Conservation (phyloP, 2,888 invertebrate genomes). For the Horisme vitalbata region DNA sequence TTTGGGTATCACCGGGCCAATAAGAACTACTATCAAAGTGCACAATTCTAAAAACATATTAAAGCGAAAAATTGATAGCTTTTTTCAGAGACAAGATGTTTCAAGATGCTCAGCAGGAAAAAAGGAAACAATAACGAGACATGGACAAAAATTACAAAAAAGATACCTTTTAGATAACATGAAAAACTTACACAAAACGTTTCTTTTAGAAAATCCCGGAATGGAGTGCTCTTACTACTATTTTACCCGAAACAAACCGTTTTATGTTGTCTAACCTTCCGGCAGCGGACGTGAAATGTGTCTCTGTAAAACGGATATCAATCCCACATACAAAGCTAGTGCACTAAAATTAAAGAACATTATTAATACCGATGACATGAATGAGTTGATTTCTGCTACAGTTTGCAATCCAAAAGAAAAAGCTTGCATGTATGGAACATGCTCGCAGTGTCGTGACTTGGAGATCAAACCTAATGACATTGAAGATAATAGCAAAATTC, state of each 20-base stretch:
- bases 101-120: constrained; percentile 33
- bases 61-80: constrained; percentile 4
- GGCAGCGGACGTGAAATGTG: constrained; percentile 30
- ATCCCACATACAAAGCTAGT: constrained; percentile 11
- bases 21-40: neutral
- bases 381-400: neutral
- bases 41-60: neutral
- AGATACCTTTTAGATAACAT: constrained; percentile 28
- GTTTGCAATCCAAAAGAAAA: neutral
- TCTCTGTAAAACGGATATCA: constrained; percentile 28
- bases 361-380: neutral
- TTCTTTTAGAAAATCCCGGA: constrained; percentile 26
- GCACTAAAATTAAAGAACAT: neutral
- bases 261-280: constrained; percentile 26
- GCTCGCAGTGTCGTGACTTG: neutral
- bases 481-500: neutral
- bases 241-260: constrained; percentile 28
- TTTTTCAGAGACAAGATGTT: constrained; percentile 32
- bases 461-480: neutral
- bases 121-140: constrained; percentile 29
- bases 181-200: constrained; percentile 27
- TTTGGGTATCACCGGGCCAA: neutral
- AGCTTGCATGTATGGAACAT: neutral
- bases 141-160: constrained; percentile 26
- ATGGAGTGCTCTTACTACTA: constrained; percentile 27